Base-by-base conservation (phyloP, 2,113 vertebrate genomes). In the Urocolius indicus region DNA sequence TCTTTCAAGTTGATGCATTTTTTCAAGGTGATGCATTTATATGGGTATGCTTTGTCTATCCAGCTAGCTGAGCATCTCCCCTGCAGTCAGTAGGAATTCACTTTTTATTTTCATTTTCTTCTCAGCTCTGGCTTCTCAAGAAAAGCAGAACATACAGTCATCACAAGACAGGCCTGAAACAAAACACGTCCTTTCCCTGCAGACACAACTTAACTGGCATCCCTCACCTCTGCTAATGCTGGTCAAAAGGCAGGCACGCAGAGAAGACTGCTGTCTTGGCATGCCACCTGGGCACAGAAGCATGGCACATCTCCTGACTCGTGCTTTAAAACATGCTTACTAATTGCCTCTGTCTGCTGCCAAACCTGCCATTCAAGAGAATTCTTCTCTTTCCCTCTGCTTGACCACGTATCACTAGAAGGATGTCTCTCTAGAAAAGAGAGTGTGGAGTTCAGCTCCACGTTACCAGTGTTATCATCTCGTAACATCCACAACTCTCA, bases 221-320 rank as follows among this genome's bases (percentile, higher is more conserved):
- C 1, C 2, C 30, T 65, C 1, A 3, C 22, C 29, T 62, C 63
- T 86, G 43, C n/a, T 46, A 76, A 55, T 27, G 59, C 9, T 4
- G 2, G 34, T 32, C 13, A 80, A 6, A 52, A 36, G 13, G 36
- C 13, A 65, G 46, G 32, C 15, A 54, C 0, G 3, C 2, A 1
- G 8, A 9, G 21, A 74, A 43, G 13, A 62, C 5, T 2, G 4
- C 61, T 87, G 61, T 26, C 22, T 7, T 7, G 1, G 62, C 30
- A n/a, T 0, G 7, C 12, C 1, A 5, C 45, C 17, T 2, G 9
- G 61, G 22, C 16, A 24, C 1, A 0, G 15, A 3, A 75, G 12
- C 2, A 0, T 18, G 12, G 49, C 34, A 51, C 13, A 41, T 19
- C 15, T 67, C 1, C 3, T 29, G 23, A 54, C 3, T 16, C 8